Base-by-base conservation (phyloP, 1,140 invertebrate genomes). In the Sitobion miscanthi region DNA sequence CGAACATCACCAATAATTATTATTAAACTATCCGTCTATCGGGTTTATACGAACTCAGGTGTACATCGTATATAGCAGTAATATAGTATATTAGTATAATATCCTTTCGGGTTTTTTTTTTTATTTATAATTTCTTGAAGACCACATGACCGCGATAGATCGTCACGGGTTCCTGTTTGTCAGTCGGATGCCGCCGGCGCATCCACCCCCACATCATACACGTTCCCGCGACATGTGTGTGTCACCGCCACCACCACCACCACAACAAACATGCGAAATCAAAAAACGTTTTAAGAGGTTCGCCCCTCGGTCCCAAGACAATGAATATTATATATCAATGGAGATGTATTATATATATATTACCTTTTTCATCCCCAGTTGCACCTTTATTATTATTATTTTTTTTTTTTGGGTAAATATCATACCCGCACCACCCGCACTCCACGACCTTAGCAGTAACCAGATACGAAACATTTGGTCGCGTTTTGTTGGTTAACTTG, bases 231-330 rank as follows among this genome's bases (percentile, higher is more conserved):
- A 91, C 69, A 49, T 83, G 69, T 85, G 82, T 92, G 91, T 85
- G 82, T 92, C 57, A 77, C n/a, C 47, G 21, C 45, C 5, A 45
- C 21, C 88, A 42, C 88, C n/a, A 20, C 4, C 49, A 89, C 88
- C 30, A 89, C 87, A 54, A 89, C 88, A 89, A 89, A 89, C 88
- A 89, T n/a, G 89, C 89, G 54, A 90, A 90, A 90, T 69, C 9
- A 83, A 93, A 83, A 93, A 54, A 86, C 82, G 77, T 93, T 93
- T 93, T 93, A 86, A 93, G 91, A 93, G 91, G 38, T 83, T 82
- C 25, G 4, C 88, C 49, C 88, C 52, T 38, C 38, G 9, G 38
- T 83, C n/a, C 49, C 91, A 86, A 93, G 91, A 93, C 91, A 93
- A 86, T 93, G 82, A 82, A 54, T 38, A 83, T 91, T 57, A 25